phyloP scores from a whole-genome alignment of 2,888 invertebrate genomes.

The Sericinus montela region DNA sequence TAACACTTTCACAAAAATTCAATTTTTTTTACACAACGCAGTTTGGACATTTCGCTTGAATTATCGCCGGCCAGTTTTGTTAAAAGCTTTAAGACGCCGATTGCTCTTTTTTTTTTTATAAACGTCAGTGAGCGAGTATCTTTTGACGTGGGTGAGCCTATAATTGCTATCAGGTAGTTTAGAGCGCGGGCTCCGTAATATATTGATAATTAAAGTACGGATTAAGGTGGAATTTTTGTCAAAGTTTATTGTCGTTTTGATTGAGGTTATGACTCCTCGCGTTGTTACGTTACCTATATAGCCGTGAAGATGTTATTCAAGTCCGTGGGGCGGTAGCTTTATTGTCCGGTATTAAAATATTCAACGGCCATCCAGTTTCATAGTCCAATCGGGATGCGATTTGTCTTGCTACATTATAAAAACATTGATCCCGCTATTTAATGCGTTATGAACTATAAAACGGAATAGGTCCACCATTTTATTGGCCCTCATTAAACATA shows the following conservation, averaged over 20 bases:
- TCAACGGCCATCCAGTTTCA: constrained; percentile 43
- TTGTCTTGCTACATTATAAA: constrained; percentile 70
- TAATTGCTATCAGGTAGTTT: constrained; percentile 78
- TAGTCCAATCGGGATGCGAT: constrained; percentile 55
- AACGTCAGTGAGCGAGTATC: constrained; percentile 62
- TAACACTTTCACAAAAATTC: constrained; percentile 75
- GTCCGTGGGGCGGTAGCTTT: constrained; percentile 68
- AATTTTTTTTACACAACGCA: constrained; percentile 37
- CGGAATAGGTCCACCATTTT: constrained; percentile 51
- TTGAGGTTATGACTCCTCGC: constrained; percentile 69
- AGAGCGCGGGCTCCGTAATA: constrained; percentile 64
- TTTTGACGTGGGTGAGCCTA: constrained; percentile 77
- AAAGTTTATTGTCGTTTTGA: constrained; percentile 76
- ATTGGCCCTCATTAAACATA: constrained; percentile 52
- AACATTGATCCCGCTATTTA: constrained; percentile 56
- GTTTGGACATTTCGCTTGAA: constrained; percentile 79
- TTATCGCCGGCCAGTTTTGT: constrained; percentile 76
- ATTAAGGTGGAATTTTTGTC: constrained; percentile 78
- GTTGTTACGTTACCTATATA: constrained; percentile 33
- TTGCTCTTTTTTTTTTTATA: constrained; percentile 63
- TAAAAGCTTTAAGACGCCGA: constrained; percentile 68
- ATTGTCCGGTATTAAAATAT: constrained; percentile 51
- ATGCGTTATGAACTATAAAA: constrained; percentile 57
- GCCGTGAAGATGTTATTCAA: constrained; percentile 48
- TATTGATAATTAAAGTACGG: constrained; percentile 78